Percentiles rank a stretch among this genome's conserved stretches.
These are phyloP conservation scores for Schizopygopsis malacanthus DNA, from an alignment of 2,797 vertebrate genomes.

Conservation along the genomic window DNA sequence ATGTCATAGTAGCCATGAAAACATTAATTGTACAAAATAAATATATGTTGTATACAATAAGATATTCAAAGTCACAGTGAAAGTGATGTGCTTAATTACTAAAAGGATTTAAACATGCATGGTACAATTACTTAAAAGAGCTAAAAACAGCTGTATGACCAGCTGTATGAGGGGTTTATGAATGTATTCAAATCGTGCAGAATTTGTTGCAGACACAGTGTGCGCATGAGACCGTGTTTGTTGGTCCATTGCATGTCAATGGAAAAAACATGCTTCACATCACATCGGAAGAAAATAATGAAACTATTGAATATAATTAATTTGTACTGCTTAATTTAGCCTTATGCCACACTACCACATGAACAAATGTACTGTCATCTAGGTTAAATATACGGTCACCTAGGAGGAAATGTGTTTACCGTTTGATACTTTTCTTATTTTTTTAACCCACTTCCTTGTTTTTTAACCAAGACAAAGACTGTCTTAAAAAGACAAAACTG, in stretches of 20 bases:
- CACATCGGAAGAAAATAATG: neutral
- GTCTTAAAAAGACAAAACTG: neutral
- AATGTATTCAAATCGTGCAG: neutral
- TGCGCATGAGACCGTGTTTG: neutral
- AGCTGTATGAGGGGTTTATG: neutral
- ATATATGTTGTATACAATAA: neutral
- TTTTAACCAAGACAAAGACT: neutral
- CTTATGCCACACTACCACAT: neutral
- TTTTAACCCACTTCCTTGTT: neutral
- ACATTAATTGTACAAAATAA: neutral
- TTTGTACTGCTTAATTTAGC: neutral
- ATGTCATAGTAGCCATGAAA: neutral
- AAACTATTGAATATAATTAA: no score
- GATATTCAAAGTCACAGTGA: neutral
- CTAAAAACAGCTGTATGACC: neutral
- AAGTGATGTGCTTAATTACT: neutral
- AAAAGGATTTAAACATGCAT: neutral
- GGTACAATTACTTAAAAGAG: neutral
- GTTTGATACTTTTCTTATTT: no score
- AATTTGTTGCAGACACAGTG: neutral
- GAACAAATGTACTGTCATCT: no score
- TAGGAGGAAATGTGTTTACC: no score
- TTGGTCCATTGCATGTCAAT: neutral
- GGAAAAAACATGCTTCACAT: neutral
- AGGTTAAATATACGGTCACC: no score